Evolutionary conservation across 2,113 vertebrate genomes (phyloP).

Genomic region (Semicossyphus pulcher): DNA sequence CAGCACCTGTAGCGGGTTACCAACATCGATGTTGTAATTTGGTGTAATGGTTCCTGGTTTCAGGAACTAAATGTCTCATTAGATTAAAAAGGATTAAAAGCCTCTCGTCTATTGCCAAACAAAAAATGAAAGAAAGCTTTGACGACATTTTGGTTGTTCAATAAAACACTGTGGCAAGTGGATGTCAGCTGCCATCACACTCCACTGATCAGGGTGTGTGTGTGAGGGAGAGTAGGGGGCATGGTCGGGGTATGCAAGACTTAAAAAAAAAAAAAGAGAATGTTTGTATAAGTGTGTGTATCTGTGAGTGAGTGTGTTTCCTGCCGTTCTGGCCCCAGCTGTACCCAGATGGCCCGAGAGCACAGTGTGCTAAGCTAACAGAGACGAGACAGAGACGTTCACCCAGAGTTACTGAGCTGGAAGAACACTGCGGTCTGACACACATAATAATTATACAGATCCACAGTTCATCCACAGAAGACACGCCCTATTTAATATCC

Average conservation of each 20-base stretch:
- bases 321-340: constrained; percentile 68
- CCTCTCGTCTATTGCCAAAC: not conserved
- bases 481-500: not conserved
- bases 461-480: constrained; percentile 13
- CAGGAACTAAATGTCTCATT: constrained; percentile 38
- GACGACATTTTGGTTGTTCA: constrained; percentile 31
- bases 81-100: constrained; percentile 24
- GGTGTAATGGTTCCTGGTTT: constrained; percentile 16
- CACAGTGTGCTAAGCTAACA: constrained; percentile 70
- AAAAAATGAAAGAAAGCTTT: constrained; percentile 24
- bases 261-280: constrained; percentile 26
- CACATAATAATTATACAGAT: constrained; percentile 18
- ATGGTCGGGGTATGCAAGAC: constrained; percentile 15
- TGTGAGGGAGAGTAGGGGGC: constrained; percentile 7
- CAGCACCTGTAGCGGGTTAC: not conserved
- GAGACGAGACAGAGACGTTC: constrained; percentile 62
- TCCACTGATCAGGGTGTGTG: not conserved
- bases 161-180: not conserved
- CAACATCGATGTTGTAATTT: not conserved
- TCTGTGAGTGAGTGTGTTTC: constrained; percentile 62
- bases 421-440: constrained; percentile 46
- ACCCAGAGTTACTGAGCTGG: constrained; percentile 59
- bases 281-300: constrained; percentile 55
- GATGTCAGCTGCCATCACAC: constrained; percentile 33
- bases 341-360: constrained; percentile 73